Evolutionary conservation across 2,797 vertebrate species (phyloP).

Genomic region (Megaceryle alcyon): DNA sequence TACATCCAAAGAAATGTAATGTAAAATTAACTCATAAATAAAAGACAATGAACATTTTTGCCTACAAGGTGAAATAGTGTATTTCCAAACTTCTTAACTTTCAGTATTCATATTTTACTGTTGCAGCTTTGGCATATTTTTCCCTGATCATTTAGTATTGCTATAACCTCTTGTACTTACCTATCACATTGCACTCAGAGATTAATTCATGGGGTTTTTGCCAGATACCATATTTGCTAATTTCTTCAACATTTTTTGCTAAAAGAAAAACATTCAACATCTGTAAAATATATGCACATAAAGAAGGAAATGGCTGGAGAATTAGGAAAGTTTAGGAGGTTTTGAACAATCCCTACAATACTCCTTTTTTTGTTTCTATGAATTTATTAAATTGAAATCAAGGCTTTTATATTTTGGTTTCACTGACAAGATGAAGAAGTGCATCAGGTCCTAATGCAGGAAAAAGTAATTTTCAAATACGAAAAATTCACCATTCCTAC

Average conservation of each 20-base stretch:
- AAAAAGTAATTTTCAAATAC: not conserved
- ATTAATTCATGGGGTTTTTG: not conserved
- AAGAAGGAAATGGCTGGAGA: not conserved
- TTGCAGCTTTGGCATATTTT: not conserved
- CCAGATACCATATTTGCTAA: not conserved
- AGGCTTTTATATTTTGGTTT: not conserved
- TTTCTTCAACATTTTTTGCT: not conserved
- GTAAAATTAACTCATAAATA: not conserved
- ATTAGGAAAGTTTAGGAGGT: not conserved
- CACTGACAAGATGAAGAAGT: not conserved
- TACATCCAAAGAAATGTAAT: not conserved
- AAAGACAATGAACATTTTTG: not conserved
- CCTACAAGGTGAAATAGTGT: not conserved
- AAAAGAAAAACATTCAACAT: not conserved
- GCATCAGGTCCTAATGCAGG: not conserved
- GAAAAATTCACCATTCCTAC: not conserved
- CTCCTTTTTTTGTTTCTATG: not conserved
- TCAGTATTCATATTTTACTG: not conserved
- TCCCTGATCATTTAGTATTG: not conserved
- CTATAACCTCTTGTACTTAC: not conserved
- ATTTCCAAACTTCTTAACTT: not conserved
- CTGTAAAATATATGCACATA: not conserved
- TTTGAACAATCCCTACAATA: not conserved
- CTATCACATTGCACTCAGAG: not conserved
- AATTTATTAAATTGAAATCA: not conserved